Evolutionary conservation across 2,888 invertebrate species (phyloP).

Genomic region (Lamellibrachia satsuma): DNA sequence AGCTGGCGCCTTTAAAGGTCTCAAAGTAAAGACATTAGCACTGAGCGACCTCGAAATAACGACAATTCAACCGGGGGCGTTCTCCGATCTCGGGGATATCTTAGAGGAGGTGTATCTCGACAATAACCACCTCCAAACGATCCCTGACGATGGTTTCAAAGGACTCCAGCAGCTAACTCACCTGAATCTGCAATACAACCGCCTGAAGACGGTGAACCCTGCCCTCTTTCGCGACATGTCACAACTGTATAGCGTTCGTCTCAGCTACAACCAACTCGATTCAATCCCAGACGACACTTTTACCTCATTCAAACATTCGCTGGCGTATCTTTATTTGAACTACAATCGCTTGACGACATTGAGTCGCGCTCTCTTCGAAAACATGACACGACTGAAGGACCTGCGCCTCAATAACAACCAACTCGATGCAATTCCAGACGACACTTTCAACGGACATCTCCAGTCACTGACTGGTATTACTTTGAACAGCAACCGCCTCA

Average conservation of each 20-base stretch:
- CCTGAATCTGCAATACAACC: conserved; percentile 27
- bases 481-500: conserved; percentile 39
- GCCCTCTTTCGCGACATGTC: too few species aligned
- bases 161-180: too few species aligned
- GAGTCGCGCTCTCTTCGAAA: conserved; percentile 34
- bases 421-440: conserved; percentile 32
- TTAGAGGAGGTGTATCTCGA: too few species aligned
- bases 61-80: too few species aligned
- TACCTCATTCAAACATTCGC: conserved; percentile 34
- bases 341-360: conserved; percentile 36
- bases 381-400: conserved; percentile 37
- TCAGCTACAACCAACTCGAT: too few species aligned
- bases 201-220: conserved; percentile 30
- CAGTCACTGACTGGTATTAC: conserved; percentile 37
- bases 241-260: too few species aligned
- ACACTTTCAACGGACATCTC: conserved; percentile 38
- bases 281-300: conserved; percentile 35
- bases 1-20: too few species aligned
- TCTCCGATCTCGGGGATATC: too few species aligned
- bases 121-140: too few species aligned
- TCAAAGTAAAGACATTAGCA: too few species aligned
- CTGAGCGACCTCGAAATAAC: too few species aligned
- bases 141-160: too few species aligned
- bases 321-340: conserved; percentile 40
- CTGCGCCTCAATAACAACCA: conserved; percentile 40